A percentile compares a stretch with the other conserved stretches of the same genome.
Conservation (phyloP, 2,797 vertebrate genomes). For the Tenualosa thibaudeaui region DNA sequence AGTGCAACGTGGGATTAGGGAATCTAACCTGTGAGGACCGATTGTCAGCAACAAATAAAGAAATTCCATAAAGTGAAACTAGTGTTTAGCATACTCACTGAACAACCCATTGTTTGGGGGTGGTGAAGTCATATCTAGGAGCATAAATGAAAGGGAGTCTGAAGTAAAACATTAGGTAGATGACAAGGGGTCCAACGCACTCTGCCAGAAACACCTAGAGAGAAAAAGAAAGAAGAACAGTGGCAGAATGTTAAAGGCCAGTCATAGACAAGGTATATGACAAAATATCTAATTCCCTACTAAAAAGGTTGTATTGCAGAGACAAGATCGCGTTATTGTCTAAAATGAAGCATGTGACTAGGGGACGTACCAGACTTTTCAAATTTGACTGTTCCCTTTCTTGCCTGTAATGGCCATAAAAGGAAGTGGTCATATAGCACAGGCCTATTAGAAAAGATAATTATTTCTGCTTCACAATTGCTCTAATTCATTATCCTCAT, state of each 20-base stretch:
- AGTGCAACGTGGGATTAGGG: too few relatives aligned
- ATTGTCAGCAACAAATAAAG: too few relatives aligned
- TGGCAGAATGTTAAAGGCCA: not conserved
- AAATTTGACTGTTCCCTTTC: too few relatives aligned
- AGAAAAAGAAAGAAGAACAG: not conserved
- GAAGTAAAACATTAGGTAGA: slow-evolving; percentile 94
- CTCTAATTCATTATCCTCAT: too few relatives aligned
- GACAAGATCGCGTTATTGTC: not conserved
- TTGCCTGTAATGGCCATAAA: too few relatives aligned
- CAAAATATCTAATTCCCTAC: not conserved
- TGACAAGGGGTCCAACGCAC: slow-evolving; percentile 85
- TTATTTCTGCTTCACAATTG: too few relatives aligned
- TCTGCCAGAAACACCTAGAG: slow-evolving; percentile 88
- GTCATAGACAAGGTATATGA: not conserved
- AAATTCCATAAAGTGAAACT: too few relatives aligned
- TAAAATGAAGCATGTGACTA: too few relatives aligned
- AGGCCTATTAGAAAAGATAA: too few relatives aligned
- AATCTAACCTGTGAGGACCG: too few relatives aligned
- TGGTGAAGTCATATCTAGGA: slow-evolving; percentile 88
- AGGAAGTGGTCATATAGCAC: too few relatives aligned
- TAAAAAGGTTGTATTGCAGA: not conserved
- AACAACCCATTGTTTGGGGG: slow-evolving; percentile 87
- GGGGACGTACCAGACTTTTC: too few relatives aligned
- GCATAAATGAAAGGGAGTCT: slow-evolving; percentile 90
- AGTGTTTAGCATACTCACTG: slow-evolving; percentile 79